Evolutionary conservation across 2,888 invertebrate species (phyloP).

Genomic region (Hoplodrina ambigua): DNA sequence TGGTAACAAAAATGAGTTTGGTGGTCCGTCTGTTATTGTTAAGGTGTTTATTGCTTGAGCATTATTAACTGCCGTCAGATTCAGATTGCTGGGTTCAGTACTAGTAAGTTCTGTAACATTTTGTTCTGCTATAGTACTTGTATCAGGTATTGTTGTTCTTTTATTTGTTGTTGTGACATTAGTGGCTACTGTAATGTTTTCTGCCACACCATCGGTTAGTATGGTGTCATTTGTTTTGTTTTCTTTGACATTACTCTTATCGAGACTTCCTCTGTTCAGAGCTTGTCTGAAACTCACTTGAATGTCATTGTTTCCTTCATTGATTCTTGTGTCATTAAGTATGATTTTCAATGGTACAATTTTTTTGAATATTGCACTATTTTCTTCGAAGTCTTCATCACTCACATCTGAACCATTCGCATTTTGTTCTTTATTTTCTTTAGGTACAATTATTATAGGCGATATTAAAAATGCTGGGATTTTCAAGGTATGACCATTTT

Average conservation of each 20-base stretch:
- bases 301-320: slow-evolving; percentile 60
- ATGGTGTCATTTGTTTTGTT: slow-evolving; percentile 9
- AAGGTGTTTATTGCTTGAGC: slow-evolving; percentile 50
- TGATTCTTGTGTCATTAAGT: slow-evolving; percentile 4
- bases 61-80: slow-evolving; percentile 54
- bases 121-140: slow-evolving; percentile 22
- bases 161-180: background rate
- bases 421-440: slow-evolving; percentile 14
- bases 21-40: slow-evolving; percentile 35
- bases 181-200: background rate
- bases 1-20: slow-evolving; percentile 53
- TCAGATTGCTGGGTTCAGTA: slow-evolving; percentile 42
- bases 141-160: background rate
- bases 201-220: background rate
- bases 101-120: slow-evolving; percentile 41
- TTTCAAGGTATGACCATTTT: slow-evolving; percentile 19
- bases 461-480: slow-evolving; percentile 47
- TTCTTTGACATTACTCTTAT: slow-evolving; percentile 5
- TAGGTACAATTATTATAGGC: slow-evolving; percentile 49
- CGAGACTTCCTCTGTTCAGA: slow-evolving; percentile 62
- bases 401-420: background rate
- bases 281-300: slow-evolving; percentile 67
- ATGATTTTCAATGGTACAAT: slow-evolving; percentile 16
- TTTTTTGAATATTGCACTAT: slow-evolving; percentile 1
- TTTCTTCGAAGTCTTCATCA: slow-evolving; percentile 4